Percentiles rank a stretch among this genome's conserved stretches.
Conservation (phyloP, 2,113 vertebrate species). For the Maccullochella peelii region DNA sequence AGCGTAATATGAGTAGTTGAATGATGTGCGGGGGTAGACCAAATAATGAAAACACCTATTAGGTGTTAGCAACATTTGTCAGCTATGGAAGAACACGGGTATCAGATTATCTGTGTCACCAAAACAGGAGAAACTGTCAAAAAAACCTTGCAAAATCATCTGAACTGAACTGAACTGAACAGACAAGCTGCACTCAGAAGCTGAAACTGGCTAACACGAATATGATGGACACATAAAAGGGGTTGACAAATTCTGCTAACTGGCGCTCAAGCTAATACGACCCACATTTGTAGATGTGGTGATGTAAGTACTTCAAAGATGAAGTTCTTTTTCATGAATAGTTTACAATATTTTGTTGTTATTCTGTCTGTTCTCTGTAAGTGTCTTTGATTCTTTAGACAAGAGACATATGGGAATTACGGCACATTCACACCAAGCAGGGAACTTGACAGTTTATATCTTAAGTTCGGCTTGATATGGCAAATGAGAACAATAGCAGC, state of each 20-base stretch:
- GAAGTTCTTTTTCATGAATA: conserved; percentile 52
- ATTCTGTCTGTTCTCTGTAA: conserved; percentile 26
- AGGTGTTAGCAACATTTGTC: conserved; percentile 18
- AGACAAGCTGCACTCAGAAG: conserved; percentile 33
- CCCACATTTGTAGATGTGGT: conserved; percentile 49
- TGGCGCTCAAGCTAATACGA: conserved; percentile 47
- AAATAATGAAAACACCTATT: conserved; percentile 9
- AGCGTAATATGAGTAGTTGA: background rate
- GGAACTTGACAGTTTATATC: background rate
- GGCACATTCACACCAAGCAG: conserved; percentile 5
- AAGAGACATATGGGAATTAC: conserved; percentile 22
- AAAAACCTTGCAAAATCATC: conserved; percentile 12
- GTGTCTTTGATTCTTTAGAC: conserved; percentile 17
- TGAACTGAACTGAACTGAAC: too few species aligned
- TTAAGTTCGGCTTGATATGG: background rate
- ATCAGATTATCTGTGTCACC: conserved; percentile 6
- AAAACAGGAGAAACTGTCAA: conserved; percentile 14
- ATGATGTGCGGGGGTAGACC: background rate
- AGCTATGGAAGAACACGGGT: conserved; percentile 2
- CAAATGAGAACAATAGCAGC: background rate
- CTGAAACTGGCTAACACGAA: conserved; percentile 10
- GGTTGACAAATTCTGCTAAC: conserved; percentile 43
- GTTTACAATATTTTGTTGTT: conserved; percentile 50
- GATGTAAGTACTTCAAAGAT: conserved; percentile 41
- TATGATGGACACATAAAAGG: conserved; percentile 64